Percentiles rank a stretch among this genome's conserved stretches.
Evolutionary conservation across 2,888 invertebrate genomes (phyloP).

Genomic region (Vanessa cardui): DNA sequence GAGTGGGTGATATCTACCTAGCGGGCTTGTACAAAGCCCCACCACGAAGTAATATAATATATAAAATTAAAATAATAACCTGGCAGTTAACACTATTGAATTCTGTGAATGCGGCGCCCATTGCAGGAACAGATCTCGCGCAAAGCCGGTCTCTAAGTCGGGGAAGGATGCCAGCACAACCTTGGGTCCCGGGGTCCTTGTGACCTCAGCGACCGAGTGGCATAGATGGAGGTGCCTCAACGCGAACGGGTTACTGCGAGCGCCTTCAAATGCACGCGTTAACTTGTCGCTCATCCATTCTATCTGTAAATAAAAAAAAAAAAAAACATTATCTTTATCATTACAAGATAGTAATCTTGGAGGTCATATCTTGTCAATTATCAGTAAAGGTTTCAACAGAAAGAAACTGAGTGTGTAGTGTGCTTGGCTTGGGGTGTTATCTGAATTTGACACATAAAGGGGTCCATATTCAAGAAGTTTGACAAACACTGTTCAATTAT

Average conservation of each 20-base stretch:
- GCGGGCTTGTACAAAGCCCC: no score
- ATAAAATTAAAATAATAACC: no score
- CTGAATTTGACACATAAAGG: no score
- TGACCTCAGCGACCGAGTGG: constrained; percentile 94
- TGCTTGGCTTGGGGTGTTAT: no score
- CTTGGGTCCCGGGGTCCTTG: constrained; percentile 87
- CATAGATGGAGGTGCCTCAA: constrained; percentile 97
- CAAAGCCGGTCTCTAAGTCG: constrained; percentile 97
- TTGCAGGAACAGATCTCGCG: constrained; percentile 95
- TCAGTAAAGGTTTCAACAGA: no score
- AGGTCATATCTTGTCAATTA: no score
- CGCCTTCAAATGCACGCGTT: constrained; percentile 95
- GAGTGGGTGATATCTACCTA: no score
- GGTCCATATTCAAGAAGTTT: no score
- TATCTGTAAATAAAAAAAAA: constrained; percentile 81
- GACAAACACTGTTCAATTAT: no score
- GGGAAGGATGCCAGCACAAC: constrained; percentile 97
- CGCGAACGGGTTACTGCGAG: constrained; percentile 97
- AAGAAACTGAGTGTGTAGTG: no score
- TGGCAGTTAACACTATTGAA: constrained; percentile 95
- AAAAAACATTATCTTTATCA: background rate
- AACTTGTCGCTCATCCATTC: constrained; percentile 99
- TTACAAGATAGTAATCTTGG: no score
- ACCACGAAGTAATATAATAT: no score
- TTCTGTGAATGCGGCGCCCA: constrained; percentile 97